These are phyloP conservation scores for Poeciliopsis infans DNA, from an alignment of 2,797 vertebrate species.

Conservation along the genomic window DNA sequence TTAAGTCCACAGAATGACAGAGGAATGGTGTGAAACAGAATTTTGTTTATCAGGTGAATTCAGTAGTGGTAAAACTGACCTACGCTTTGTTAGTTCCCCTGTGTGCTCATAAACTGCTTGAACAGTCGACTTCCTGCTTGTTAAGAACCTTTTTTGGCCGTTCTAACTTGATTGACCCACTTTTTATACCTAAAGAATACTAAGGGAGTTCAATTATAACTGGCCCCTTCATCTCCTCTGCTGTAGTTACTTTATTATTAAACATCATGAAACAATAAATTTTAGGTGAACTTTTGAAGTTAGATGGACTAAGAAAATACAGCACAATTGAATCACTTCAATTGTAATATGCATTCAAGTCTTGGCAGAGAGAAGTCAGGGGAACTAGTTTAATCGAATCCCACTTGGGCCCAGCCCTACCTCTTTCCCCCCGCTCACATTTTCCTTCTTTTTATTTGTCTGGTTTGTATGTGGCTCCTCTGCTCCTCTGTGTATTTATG, in stretches of 20 bases:
- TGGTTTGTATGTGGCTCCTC: constrained; percentile 86
- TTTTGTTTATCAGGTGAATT: constrained; percentile 36
- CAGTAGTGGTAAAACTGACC: constrained; percentile 20
- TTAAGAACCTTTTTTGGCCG: constrained; percentile 72
- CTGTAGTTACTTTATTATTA: constrained; percentile 19
- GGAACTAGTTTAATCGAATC: constrained; percentile 65
- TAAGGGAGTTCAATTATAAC: constrained; percentile 60
- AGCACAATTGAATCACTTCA: not conserved
- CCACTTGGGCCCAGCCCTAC: constrained; percentile 5
- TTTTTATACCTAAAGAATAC: constrained; percentile 30
- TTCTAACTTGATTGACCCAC: constrained; percentile 56
- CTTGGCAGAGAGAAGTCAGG: constrained; percentile 58
- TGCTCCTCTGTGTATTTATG: constrained; percentile 85
- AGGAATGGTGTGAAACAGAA: constrained; percentile 20
- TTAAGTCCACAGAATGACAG: constrained; percentile 25
- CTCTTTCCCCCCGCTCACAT: not conserved
- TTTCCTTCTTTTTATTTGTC: constrained; percentile 56
- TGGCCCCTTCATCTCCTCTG: constrained; percentile 48
- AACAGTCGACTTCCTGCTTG: constrained; percentile 42
- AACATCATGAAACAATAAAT: not conserved
- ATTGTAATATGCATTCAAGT: not conserved
- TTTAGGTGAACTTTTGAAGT: not conserved
- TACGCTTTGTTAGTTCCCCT: constrained; percentile 30
- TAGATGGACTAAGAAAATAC: not conserved
- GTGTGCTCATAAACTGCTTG: constrained; percentile 44